These are phyloP conservation scores for Scelioninae gen. 2 DNA, from an alignment of 2,888 invertebrate species.

Conservation along the genomic window DNA sequence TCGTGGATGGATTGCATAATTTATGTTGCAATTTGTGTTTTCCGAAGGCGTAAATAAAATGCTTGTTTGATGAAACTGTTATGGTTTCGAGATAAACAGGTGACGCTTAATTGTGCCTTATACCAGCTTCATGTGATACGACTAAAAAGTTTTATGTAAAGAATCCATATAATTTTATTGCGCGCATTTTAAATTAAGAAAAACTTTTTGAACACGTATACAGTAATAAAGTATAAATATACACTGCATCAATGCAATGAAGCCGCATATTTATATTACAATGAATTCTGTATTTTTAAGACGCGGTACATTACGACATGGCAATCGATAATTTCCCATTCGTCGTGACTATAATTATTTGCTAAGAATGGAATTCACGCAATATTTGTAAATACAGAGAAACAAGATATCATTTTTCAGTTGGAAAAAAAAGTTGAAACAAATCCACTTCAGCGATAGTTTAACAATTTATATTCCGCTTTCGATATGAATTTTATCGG, in stretches of 20 bases:
- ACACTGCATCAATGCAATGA: not conserved
- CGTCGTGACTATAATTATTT: slow-evolving; percentile 19
- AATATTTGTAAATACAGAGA: too few species aligned
- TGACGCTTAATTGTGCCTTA: not conserved
- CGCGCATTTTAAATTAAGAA: slow-evolving; percentile 18
- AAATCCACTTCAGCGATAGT: too few species aligned
- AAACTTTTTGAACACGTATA: slow-evolving; percentile 6
- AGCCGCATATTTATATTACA: not conserved
- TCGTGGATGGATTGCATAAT: too few species aligned
- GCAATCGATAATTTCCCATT: slow-evolving; percentile 14
- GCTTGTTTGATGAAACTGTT: too few species aligned
- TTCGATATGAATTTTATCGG: too few species aligned
- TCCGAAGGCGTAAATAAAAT: too few species aligned
- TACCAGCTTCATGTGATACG: not conserved
- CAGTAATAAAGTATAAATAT: slow-evolving; percentile 2
- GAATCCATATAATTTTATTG: slow-evolving; percentile 28
- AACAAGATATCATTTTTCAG: too few species aligned
- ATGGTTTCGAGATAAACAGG: too few species aligned
- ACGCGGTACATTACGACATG: not conserved
- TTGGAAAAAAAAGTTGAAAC: too few species aligned
- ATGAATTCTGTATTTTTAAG: slow-evolving; percentile 1
- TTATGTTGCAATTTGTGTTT: too few species aligned
- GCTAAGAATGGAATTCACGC: not conserved
- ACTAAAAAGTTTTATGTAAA: slow-evolving; percentile 22
- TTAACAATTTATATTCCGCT: too few species aligned